Conservation (phyloP, 2,113 vertebrate genomes). For the Bos javanicus region DNA sequence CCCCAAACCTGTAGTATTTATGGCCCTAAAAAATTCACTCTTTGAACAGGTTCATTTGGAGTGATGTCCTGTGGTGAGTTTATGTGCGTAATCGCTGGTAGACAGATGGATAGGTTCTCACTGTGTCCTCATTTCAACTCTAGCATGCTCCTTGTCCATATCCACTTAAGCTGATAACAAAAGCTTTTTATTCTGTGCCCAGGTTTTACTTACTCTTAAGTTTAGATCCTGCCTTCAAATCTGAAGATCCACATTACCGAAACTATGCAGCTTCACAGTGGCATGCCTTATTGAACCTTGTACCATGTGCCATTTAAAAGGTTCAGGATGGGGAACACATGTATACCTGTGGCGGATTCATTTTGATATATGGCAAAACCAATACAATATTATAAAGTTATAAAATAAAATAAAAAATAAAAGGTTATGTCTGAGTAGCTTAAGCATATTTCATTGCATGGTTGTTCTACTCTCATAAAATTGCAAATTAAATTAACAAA, state of each 20-base stretch:
- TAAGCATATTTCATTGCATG: neutral
- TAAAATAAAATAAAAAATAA: neutral
- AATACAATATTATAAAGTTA: too few species aligned
- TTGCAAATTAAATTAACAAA: neutral
- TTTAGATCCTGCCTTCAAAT: neutral
- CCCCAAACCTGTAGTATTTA: neutral
- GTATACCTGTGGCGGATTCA: too few species aligned
- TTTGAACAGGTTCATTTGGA: conserved; percentile 26
- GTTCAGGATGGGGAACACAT: too few species aligned
- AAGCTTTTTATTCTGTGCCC: conserved; percentile 50
- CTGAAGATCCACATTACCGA: neutral
- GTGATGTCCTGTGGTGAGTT: conserved; percentile 6
- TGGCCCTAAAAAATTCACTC: neutral
- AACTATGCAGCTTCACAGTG: neutral
- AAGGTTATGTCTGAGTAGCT: neutral
- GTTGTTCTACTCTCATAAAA: neutral
- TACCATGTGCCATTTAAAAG: neutral
- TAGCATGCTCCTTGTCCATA: conserved; percentile 58
- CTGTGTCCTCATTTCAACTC: conserved; percentile 63
- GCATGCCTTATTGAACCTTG: neutral
- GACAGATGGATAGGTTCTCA: conserved; percentile 59
- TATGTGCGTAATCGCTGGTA: conserved; percentile 29
- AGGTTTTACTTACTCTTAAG: neutral
- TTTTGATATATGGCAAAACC: too few species aligned
- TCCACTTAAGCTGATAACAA: conserved; percentile 64